Evolutionary conservation across 1,140 invertebrate species (phyloP), one percentile per base, ranked within the genome.

Genomic region (Drosophila asahinai): DNA sequence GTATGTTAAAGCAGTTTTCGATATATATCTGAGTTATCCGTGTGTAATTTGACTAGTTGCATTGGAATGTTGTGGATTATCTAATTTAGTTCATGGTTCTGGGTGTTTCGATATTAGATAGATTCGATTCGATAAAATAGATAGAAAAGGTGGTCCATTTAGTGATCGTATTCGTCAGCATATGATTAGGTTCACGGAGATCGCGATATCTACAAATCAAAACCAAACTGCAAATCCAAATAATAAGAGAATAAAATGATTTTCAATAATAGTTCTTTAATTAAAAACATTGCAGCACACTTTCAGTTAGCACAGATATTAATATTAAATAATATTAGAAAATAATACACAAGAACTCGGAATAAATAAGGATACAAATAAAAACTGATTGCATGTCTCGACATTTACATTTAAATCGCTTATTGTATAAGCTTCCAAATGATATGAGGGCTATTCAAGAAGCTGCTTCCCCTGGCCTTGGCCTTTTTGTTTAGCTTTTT

Each of bases 71-170:
- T 65, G 54, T 58, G 52, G 73, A 58, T 76, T 61, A 75, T 58
- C 60, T 67, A 77, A 55, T 60, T 36, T 52, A 54, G 52, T 48
- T 58, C n/a, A 43, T 54, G 62, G 64, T 77, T 77, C 62, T 76
- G 47, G 33, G 58, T 67, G 67, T 55, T 30, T 52, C 49, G 27
- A 63, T 80, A 75, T 54, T 54, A 54, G 52, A 68, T 79, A 65
- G 52, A 27, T 72, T 60, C 48, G 67, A 38, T 73, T 73, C 22
- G 66, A 73, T 79, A 70, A 58, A 74, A 75, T 91, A 91, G 80
- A 89, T 71, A 71, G 67, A 92, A 91, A 83, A 90, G 90, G 90
- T 92, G 90, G 90, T 92, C 90, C 90, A 92, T 92, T 89, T 92
- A 75, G 86, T 91, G 80, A 86, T 92, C 82, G 90, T 86, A 47